A percentile compares a stretch with the other conserved stretches of the same genome.
Evolutionary conservation across 2,113 vertebrate genomes (phyloP).

Genomic region (Brachirus orientalis): DNA sequence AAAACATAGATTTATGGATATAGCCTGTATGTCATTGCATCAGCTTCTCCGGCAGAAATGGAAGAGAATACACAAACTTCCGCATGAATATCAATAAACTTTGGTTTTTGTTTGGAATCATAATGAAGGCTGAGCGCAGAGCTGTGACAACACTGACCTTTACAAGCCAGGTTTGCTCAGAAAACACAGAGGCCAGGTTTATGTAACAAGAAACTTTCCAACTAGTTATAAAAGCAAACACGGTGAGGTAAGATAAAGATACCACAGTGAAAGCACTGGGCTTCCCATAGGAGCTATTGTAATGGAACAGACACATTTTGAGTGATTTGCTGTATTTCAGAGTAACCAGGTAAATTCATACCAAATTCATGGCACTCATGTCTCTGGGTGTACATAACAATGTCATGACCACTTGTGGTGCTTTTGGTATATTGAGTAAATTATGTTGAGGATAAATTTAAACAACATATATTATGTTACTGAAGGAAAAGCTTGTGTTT

Average conservation of each 20-base stretch:
- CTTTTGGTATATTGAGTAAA: too few species aligned
- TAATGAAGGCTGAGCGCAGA: constrained; percentile 23
- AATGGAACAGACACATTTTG: neutral
- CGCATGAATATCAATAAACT: constrained; percentile 31
- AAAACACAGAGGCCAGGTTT: constrained; percentile 8
- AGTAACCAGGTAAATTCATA: too few species aligned
- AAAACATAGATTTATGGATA: too few species aligned
- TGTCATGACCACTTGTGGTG: too few species aligned
- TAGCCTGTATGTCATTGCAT: neutral
- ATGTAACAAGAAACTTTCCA: constrained; percentile 4
- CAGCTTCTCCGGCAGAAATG: neutral
- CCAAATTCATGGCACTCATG: too few species aligned
- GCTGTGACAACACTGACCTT: constrained; percentile 46
- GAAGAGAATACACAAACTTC: neutral
- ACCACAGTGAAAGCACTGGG: neutral
- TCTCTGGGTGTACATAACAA: too few species aligned
- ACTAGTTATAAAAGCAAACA: neutral
- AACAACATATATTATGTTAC: too few species aligned
- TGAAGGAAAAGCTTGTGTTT: too few species aligned
- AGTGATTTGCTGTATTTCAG: neutral
- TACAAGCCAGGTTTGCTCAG: constrained; percentile 32
- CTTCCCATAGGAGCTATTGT: neutral
- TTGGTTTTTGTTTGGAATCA: constrained; percentile 23
- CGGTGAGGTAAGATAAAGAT: neutral
- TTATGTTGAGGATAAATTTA: too few species aligned